Conservation (phyloP, 2,797 vertebrate genomes). For the Orientallactaga sibirica region DNA sequence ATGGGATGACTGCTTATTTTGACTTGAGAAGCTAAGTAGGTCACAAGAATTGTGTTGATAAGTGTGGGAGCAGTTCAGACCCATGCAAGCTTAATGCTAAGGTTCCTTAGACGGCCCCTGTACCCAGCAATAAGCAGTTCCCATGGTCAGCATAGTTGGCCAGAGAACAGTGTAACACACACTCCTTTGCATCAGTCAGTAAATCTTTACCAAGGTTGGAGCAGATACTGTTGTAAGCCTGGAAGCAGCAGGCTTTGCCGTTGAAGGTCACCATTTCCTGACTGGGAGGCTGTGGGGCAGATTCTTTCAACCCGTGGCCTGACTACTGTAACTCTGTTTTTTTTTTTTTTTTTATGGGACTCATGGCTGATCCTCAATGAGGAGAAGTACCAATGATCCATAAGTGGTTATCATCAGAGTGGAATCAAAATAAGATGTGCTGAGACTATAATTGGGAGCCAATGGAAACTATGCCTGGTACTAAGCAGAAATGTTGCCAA, state of each 20-base stretch:
- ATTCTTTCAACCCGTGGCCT: neutral
- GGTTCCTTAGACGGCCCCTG: neutral
- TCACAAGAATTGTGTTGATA: neutral
- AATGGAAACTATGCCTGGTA: neutral
- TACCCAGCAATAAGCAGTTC: neutral
- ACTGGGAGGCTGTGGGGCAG: fast-evolving
- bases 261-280: neutral
- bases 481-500: neutral
- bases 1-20: neutral
- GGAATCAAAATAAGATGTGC: neutral
- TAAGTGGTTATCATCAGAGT: too few species aligned
- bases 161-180: neutral
- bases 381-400: neutral
- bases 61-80: neutral
- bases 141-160: neutral
- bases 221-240: neutral
- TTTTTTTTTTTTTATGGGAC: neutral
- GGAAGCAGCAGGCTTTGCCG: neutral
- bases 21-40: conserved; percentile 16
- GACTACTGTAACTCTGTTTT: neutral
- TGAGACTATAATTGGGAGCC: neutral
- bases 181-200: neutral
- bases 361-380: neutral
- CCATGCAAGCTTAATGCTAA: neutral
- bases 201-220: neutral